Base-by-base conservation (phyloP, 1,140 invertebrate genomes). In the Mesaphorura yosii region DNA sequence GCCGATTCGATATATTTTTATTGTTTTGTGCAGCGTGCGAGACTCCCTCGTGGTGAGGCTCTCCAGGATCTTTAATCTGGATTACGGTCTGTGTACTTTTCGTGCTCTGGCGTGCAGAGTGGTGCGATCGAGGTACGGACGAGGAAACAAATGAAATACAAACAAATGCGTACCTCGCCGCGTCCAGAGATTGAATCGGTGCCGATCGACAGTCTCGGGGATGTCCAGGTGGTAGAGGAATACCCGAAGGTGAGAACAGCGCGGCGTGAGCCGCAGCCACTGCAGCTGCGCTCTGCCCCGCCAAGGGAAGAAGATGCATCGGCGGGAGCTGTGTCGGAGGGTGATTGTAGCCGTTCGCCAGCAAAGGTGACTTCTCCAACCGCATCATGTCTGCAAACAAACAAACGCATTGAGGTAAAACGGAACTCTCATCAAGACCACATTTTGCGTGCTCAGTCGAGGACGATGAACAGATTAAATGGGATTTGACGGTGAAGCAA, bases 331-430 rank as follows among this genome's bases (percentile, higher is more conserved):
- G 83, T 60, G 88, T 89, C 40, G 88, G 88, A 49, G 86, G 86
- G 59, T 88, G 88, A 73, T 91, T 91, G 76, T 93, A 94, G 29
- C 89, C 90, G 67, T 94, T 94, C 29, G 88, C 84, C 48, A 94
- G 73, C 6, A 91, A 75, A 19, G 88, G 88, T 23, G 86, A 89
- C 71, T 94, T 93, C 69, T 91, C 87, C 77, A 90, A 72, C 56
- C 86, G 75, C 41, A 83, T 80, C 68, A 88, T 84, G 73, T 87
- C 83, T 84, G 75, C 7, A 77, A 78, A 45, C 20, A 3, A 34
- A 31, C n/a, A n/a, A n/a, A n/a, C n/a, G n/a, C n/a, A n/a, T n/a
- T n/a, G n/a, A n/a, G n/a, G n/a, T n/a, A n/a, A n/a, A n/a, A n/a
- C n/a, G n/a, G n/a, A n/a, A n/a, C n/a, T n/a, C n/a, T n/a, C n/a